Percentiles rank a stretch among this genome's conserved stretches.
phyloP scores from a whole-genome alignment of 1,140 invertebrate species.

The Penaeus indicus region DNA sequence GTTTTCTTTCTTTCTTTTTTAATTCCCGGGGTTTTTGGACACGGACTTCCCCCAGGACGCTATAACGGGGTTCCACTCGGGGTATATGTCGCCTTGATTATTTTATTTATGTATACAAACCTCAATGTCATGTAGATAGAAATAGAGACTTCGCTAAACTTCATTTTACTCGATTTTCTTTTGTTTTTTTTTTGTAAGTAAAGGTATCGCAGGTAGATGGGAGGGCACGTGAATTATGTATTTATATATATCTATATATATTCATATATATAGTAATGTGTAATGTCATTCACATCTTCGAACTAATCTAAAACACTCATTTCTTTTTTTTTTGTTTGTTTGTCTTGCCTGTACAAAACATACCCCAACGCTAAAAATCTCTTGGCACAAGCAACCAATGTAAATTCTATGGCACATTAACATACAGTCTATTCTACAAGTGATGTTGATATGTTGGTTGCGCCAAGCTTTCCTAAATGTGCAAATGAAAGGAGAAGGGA shows the following conservation, averaged over 20 bases:
- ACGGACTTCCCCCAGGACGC: too few species aligned
- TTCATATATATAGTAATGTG: constrained; percentile 29
- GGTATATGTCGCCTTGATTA: too few species aligned
- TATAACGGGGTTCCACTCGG: too few species aligned
- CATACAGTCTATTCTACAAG: constrained; percentile 53
- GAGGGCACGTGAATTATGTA: constrained; percentile 47
- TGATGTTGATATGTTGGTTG: constrained; percentile 62
- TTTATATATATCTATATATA: too few species aligned
- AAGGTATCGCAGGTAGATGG: constrained; percentile 46
- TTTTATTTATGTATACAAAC: too few species aligned
- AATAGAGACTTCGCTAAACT: neutral
- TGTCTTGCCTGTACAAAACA: constrained; percentile 57
- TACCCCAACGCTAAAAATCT: constrained; percentile 39
- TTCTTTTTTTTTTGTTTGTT: constrained; percentile 29
- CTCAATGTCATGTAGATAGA: neutral
- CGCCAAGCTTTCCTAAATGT: constrained; percentile 53
- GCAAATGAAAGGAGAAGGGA: constrained; percentile 33
- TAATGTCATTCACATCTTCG: constrained; percentile 60
- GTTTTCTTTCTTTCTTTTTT: too few species aligned
- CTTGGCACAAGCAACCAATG: constrained; percentile 65
- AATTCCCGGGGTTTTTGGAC: too few species aligned
- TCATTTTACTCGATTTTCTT: too few species aligned
- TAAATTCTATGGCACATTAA: constrained; percentile 57
- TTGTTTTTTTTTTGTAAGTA: too few species aligned
- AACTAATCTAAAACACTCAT: constrained; percentile 41